Conservation (phyloP, 2,888 invertebrate genomes). For the Abrostola tripartita region DNA sequence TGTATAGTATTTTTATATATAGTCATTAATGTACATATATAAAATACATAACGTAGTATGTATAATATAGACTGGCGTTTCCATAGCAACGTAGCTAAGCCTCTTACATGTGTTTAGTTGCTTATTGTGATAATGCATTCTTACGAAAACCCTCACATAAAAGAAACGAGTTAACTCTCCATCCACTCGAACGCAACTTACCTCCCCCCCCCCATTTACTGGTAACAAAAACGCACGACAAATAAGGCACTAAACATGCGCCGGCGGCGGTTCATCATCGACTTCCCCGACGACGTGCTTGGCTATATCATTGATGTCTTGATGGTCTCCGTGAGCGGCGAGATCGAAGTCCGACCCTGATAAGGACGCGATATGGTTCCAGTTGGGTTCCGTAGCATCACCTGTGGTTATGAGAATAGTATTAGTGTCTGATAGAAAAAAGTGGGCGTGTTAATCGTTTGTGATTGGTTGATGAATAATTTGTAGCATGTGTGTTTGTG, state of each 20-base stretch:
- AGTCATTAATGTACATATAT: too few species aligned
- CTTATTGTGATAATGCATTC: too few species aligned
- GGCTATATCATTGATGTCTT: constrained; percentile 68
- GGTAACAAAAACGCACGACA: not conserved
- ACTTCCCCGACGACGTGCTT: constrained; percentile 68
- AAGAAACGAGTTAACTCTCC: too few species aligned
- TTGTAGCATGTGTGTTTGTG: not conserved
- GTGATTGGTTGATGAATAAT: not conserved
- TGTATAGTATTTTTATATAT: too few species aligned
- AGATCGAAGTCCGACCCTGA: constrained; percentile 91
- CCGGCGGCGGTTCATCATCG: constrained; percentile 63
- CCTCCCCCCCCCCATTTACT: not conserved
- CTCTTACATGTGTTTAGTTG: too few species aligned
- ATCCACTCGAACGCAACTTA: too few species aligned
- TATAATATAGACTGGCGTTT: too few species aligned
- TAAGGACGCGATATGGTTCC: constrained; percentile 87
- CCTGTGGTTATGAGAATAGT: constrained; percentile 49
- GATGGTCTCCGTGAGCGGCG: constrained; percentile 86
- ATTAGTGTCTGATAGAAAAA: constrained; percentile 16
- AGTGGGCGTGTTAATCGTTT: not conserved
- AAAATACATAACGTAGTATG: too few species aligned
- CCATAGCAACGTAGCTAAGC: too few species aligned
- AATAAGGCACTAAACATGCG: constrained; percentile 67
- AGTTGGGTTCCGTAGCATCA: constrained; percentile 72
- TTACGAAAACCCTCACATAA: too few species aligned